Evolutionary conservation across 2,888 invertebrate species (phyloP), one percentile per base, ranked within the genome.

Genomic region (Agonopterix arenella): DNA sequence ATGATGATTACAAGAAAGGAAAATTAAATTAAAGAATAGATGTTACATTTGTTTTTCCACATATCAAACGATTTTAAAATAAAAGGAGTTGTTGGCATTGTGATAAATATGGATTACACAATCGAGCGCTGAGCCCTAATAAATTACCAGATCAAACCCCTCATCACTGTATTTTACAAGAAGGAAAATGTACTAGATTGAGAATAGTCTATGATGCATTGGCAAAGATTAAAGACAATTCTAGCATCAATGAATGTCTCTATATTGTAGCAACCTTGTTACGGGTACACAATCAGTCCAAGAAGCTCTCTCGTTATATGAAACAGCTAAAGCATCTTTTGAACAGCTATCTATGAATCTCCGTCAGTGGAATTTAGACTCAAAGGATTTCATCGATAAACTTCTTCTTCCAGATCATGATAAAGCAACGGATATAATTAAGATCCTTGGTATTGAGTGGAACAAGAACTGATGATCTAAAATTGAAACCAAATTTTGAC

Each of bases 31-130:
- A 41, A 13, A 48, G 8, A 44, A 43, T 18, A 41, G 48, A 9
- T 54, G 52, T 11, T 53, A 44, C 16, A 44, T 42, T 42, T 53
- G 51, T 18, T 45, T 53, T 5, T 11, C 16, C 54, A 54, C 40
- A 44, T 2, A 36, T 28, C 48, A n/a, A 44, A 10, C 1, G 36
- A 10, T 13, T 51, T 51, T 38, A 9, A 9, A 2, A 52, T 8
- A 13, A 41, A 8, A 50, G 48, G 36, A 50, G 48, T 46, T 11
- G 38, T 1, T 47, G 52, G 11, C 50, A 48, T 46, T 36, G 46
- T 4, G 11, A 2, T 2, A 16, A 16, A 16, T 16, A 11, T 8
- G 42, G 42, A 8, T 36, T 9, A 2, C 51, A 52, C n/a, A 47
- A 52, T 11, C 13, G 46, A 44, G 49, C 49, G 0, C 11, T 53